phyloP scores from a whole-genome alignment of 2,797 vertebrate genomes.

The Labeo calbasu region DNA sequence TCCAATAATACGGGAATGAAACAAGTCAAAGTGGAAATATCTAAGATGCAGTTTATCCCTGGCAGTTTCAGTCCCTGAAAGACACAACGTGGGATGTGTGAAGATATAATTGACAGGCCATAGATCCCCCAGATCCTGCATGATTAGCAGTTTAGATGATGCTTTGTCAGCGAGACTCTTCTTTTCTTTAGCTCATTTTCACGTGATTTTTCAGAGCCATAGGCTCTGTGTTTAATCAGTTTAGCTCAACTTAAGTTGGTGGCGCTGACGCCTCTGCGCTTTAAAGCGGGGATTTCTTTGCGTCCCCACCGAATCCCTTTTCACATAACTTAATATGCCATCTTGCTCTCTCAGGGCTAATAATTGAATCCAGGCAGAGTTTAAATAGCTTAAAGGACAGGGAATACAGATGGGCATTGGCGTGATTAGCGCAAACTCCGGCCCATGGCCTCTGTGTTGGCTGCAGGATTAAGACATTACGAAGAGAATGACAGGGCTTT shows the following conservation, averaged over 20 bases:
- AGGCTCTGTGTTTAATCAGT: constrained; percentile 92
- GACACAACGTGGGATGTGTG: constrained; percentile 70
- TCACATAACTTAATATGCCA: constrained; percentile 97
- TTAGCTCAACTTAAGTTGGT: constrained; percentile 94
- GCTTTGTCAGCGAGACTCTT: constrained; percentile 87
- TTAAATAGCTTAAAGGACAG: constrained; percentile 97
- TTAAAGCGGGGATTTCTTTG: constrained; percentile 88
- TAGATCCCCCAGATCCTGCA: constrained; percentile 78
- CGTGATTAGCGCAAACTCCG: constrained; percentile 96
- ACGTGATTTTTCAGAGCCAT: constrained; percentile 81
- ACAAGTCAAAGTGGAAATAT: constrained; percentile 54
- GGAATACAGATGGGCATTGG: constrained; percentile 98
- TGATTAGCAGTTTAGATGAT: constrained; percentile 85
- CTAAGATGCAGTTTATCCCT: constrained; percentile 7
- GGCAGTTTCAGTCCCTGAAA: constrained; percentile 59
- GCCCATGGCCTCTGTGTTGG: constrained; percentile 95
- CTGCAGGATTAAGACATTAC: constrained; percentile 99
- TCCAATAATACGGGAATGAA: neutral
- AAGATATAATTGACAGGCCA: constrained; percentile 76
- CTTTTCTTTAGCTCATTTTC: constrained; percentile 84
- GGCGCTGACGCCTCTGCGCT: constrained; percentile 89
- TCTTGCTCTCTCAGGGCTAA: constrained; percentile 98
- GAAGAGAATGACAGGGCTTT: constrained; percentile 98
- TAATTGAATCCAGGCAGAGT: constrained; percentile 99
- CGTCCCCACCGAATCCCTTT: constrained; percentile 81